Base-by-base conservation (phyloP, 2,888 invertebrate species). In the Drosophila robusta region DNA sequence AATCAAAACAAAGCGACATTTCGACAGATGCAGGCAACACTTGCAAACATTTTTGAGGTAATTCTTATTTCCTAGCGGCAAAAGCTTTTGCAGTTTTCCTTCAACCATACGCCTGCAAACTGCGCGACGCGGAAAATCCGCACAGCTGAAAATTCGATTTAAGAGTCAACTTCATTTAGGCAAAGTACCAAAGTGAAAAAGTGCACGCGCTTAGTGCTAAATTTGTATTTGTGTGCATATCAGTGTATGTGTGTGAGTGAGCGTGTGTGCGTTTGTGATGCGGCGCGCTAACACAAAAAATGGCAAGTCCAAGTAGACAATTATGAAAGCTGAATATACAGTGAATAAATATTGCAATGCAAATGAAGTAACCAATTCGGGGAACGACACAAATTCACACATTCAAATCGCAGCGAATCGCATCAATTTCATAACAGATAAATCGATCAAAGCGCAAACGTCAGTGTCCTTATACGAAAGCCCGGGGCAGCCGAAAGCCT, bases 71-170 rank as follows among this genome's bases (percentile, higher is more conserved):
- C 75, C 73, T 75, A 75, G 77, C 75, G 77, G 75, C 64, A 75
- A 87, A 86, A 87, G 87, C 87, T 82, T 82, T 82, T 77, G 70
- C 87, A 86, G 75, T 82, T 82, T 82, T 84, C 75, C 84, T 75
- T 70, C 70, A 80, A 70, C 75, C 78, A 75, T 80, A 61, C 72
- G 74, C 64, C 80, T 66, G 76, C 63, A 73, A 72, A 52, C 60
- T 67, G 66, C 39, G 63, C 29, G 32, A 62, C 62, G 69, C 79
- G 65, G 72, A 63, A 72, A 73, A 70, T 63, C 51, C 65, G 56
- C 65, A 67, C 66, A 50, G 46, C 42, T 60, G 75, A 79, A 85
- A 87, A 87, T 79, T 83, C 75, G 63, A 82, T 85, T 83, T 54
- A 49, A 74, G 52, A 38, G 47, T 24, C 64, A 54, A 81, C 64